A percentile compares a stretch with the other conserved stretches of the same genome.
Conservation (phyloP, 2,888 invertebrate species). For the Anagyrus pseudococci region DNA sequence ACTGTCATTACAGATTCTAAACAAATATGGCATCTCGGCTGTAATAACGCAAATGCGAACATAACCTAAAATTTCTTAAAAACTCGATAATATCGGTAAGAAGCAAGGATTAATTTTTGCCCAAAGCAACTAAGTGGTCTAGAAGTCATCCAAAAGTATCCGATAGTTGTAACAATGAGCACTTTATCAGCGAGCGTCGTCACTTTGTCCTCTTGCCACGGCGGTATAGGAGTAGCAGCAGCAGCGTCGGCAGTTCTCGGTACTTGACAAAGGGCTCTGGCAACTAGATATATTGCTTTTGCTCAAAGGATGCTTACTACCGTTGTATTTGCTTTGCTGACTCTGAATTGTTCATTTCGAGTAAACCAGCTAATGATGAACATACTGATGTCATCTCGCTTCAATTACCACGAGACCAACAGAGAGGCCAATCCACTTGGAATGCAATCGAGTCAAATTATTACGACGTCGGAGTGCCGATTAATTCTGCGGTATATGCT, state of each 20-base stretch:
- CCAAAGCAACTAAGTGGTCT: no score
- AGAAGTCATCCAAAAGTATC: no score
- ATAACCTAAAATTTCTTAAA: no score
- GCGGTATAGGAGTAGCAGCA: no score
- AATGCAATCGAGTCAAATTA: slow-evolving; percentile 9
- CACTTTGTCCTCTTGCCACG: slow-evolving; percentile 14
- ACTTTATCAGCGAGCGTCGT: slow-evolving; percentile 27
- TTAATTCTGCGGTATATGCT: not conserved
- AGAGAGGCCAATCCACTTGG: not conserved
- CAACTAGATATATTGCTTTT: slow-evolving; percentile 36
- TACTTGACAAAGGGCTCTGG: slow-evolving; percentile 21
- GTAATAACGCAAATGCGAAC: no score
- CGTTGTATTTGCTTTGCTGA: no score
- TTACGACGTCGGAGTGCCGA: not conserved
- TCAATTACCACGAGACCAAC: no score
- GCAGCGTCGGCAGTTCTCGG: no score
- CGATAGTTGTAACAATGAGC: slow-evolving; percentile 15
- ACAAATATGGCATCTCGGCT: no score
- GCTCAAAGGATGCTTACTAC: slow-evolving; percentile 28
- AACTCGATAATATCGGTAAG: no score
- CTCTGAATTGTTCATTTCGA: slow-evolving; percentile 30
- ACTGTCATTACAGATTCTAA: no score
- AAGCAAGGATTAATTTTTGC: no score
- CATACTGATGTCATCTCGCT: not conserved
- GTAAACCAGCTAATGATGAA: slow-evolving; percentile 35